Evolutionary conservation across 1,140 invertebrate genomes (phyloP).

Genomic region (Hylaeus anthracinus): DNA sequence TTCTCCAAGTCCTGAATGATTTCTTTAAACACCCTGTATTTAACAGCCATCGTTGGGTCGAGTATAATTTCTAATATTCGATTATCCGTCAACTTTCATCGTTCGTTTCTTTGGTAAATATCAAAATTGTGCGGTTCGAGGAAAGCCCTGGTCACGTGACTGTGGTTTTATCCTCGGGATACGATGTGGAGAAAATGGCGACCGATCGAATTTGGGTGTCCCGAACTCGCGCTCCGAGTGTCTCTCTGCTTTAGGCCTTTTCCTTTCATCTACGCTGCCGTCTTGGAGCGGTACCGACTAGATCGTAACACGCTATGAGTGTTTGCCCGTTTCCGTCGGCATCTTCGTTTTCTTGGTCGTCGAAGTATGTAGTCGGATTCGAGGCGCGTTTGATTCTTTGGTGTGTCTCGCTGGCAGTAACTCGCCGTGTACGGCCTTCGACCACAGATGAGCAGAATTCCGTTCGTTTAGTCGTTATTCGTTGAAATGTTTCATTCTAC

Average conservation of each 20-base stretch:
- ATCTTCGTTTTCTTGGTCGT: slow-evolving; percentile 21
- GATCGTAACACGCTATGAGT: slow-evolving; percentile 20
- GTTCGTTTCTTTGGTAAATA: background rate
- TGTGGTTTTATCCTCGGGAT: background rate
- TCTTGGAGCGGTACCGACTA: slow-evolving; percentile 48
- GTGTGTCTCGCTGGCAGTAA: slow-evolving; percentile 55
- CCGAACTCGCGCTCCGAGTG: slow-evolving; percentile 34
- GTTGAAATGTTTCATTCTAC: too few relatives aligned
- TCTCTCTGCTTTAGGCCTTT: slow-evolving; percentile 56
- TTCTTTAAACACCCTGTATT: too few relatives aligned
- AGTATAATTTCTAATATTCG: too few relatives aligned
- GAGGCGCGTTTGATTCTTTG: slow-evolving; percentile 32
- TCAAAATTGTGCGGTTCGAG: slow-evolving; percentile 15
- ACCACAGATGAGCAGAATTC: too few relatives aligned
- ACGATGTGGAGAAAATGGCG: slow-evolving; percentile 5
- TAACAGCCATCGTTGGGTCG: too few relatives aligned
- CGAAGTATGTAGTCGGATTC: slow-evolving; percentile 6
- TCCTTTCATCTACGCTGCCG: slow-evolving; percentile 26
- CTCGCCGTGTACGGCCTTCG: slow-evolving; percentile 32
- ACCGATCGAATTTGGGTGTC: background rate
- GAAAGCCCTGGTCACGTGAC: slow-evolving; percentile 22
- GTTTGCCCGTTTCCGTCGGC: background rate
- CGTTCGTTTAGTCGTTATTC: too few relatives aligned
- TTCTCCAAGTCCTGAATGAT: too few relatives aligned
- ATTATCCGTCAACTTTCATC: background rate